These are phyloP conservation scores for Chaetogeoica ovagalla DNA, from an alignment of 2,888 invertebrate species.

Conservation along the genomic window DNA sequence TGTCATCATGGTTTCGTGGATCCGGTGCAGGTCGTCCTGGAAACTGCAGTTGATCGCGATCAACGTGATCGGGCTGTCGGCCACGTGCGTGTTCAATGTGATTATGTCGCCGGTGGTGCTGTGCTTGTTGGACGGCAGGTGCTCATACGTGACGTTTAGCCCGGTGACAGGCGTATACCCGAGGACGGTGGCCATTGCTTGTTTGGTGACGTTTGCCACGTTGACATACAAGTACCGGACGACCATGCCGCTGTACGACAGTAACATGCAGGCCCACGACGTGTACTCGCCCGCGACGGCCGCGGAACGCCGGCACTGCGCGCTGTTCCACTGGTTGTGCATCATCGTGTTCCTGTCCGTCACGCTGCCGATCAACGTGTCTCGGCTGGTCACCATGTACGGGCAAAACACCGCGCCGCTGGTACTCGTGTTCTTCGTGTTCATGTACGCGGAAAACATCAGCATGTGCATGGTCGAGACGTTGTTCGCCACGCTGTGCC, in stretches of 20 bases:
- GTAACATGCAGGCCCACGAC: neutral
- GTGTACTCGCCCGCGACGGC: neutral
- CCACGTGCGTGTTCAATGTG: slow-evolving; percentile 16
- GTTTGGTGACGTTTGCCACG: neutral
- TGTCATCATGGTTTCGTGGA: too few species aligned
- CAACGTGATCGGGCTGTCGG: neutral
- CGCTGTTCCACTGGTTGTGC: neutral
- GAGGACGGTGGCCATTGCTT: neutral
- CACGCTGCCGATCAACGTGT: neutral
- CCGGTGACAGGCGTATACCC: neutral
- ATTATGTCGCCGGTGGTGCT: slow-evolving; percentile 9
- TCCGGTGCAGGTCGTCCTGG: neutral
- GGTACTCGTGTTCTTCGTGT: slow-evolving; percentile 36
- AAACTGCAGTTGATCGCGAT: neutral
- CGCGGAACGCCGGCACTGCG: neutral
- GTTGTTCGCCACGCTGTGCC: slow-evolving; percentile 28
- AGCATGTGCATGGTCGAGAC: slow-evolving; percentile 36
- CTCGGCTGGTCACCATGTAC: neutral
- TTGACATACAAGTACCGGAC: neutral
- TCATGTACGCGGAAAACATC: slow-evolving; percentile 53
- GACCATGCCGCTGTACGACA: neutral
- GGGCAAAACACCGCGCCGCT: too few species aligned
- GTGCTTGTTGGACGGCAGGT: slow-evolving; percentile 18
- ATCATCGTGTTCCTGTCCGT: neutral
- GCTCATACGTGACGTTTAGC: neutral